phyloP scores from a whole-genome alignment of 2,888 invertebrate genomes.

The Cetonia aurata region DNA sequence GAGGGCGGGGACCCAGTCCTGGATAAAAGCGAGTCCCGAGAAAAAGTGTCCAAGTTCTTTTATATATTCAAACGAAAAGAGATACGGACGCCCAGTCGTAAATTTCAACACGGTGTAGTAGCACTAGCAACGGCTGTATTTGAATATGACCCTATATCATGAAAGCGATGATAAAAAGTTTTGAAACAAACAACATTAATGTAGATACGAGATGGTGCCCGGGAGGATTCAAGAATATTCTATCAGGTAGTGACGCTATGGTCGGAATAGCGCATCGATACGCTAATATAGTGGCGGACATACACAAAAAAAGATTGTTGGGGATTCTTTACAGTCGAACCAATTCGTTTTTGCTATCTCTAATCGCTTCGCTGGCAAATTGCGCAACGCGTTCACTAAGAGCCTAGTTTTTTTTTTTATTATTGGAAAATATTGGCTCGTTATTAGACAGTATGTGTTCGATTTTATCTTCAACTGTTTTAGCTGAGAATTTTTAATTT shows the following conservation, averaged over 20 bases:
- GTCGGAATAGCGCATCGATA: too few relatives aligned
- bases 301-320: too few relatives aligned
- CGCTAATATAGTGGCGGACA: too few relatives aligned
- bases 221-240: constrained; percentile 45
- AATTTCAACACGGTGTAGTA: constrained; percentile 49
- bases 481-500: too few relatives aligned
- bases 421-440: too few relatives aligned
- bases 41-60: constrained; percentile 46
- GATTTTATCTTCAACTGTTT: too few relatives aligned
- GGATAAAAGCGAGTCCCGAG: not conserved
- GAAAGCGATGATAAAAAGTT: constrained; percentile 55
- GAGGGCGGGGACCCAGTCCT: not conserved
- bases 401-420: too few relatives aligned
- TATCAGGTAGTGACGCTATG: constrained; percentile 5
- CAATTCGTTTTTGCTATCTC: too few relatives aligned
- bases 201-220: constrained; percentile 54
- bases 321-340: too few relatives aligned
- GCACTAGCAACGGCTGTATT: constrained; percentile 48
- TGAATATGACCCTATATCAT: constrained; percentile 51
- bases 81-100: constrained; percentile 47
- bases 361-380: too few relatives aligned
- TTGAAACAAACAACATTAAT: constrained; percentile 57
- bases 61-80: constrained; percentile 46
- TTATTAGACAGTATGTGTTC: too few relatives aligned
- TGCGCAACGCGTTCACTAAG: too few relatives aligned